Evolutionary conservation across 2,797 vertebrate species (phyloP), one percentile per base, ranked within the genome.

Genomic region (Petrocephalus schoutedeni): DNA sequence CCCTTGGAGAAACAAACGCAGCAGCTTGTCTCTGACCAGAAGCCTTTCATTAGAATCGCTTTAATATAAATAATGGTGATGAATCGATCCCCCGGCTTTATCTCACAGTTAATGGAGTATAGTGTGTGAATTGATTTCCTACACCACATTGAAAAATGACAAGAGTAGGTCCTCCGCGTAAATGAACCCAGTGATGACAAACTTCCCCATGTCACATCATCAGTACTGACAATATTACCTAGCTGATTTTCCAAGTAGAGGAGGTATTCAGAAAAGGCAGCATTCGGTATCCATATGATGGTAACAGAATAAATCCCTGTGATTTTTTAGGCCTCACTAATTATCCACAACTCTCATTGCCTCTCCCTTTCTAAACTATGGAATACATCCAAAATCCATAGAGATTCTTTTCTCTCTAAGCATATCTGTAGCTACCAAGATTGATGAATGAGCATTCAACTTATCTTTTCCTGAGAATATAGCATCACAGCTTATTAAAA

Each of bases 21-120:
- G 67, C 32, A 19, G 32, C 67, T 36, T 74, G 14, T 16, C 28
- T 41, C 67, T 36, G 67, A 74, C 28, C 67, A 74, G 32, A 74
- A 41, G 14, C 67, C 67, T 74, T 74, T 74, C 67, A 74, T 74
- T 74, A 74, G 67, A 74, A 74, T 74, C 67, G 16, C 67, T 74
- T 74, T 16, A 74, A 74, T 74, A 74, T 74, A 74, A 74, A 74
- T 74, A 74, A 74, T 19, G 32, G 67, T 74, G 32, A 41, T 74
- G 67, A 74, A 74, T 36, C 32, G 32, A 41, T 19, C 67, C 67
- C 36, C 14, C 1, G 0, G 2, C 32, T 74, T 74, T 41, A 36
- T 36, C 14, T 74, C 67, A 74, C 32, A 74, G 67, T 74, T 74
- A 41, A 74, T 74, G 67, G 67, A 74, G 67, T 41, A 74, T 74